Evolutionary conservation across 2,113 vertebrate species (phyloP).

Genomic region (Lanius ludovicianus): DNA sequence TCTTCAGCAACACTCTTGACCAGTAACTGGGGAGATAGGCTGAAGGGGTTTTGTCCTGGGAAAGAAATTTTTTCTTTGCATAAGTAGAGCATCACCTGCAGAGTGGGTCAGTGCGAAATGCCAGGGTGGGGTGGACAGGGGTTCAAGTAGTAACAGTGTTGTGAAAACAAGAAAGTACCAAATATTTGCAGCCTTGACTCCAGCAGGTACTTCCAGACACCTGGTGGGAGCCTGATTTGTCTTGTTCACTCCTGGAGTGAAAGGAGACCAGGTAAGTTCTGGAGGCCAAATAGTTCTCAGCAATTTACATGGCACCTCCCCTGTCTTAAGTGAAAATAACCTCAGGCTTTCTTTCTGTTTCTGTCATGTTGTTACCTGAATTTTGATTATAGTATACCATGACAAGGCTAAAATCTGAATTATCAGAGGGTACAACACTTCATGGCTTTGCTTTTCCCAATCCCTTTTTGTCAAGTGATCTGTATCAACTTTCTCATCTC

Average conservation of each 20-base stretch:
- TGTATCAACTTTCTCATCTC: background rate
- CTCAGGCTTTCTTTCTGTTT: slow-evolving; percentile 10
- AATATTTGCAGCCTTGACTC: background rate
- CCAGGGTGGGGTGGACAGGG: background rate
- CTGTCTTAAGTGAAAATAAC: slow-evolving; percentile 16
- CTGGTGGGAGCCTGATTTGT: background rate
- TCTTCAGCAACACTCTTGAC: background rate
- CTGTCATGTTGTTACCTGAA: background rate
- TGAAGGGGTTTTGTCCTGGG: background rate
- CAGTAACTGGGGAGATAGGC: background rate
- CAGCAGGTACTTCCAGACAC: background rate
- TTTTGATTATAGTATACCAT: background rate
- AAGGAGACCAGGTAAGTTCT: background rate
- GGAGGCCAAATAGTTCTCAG: slow-evolving; percentile 31
- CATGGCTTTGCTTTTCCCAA: background rate
- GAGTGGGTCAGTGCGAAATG: background rate
- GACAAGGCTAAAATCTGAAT: background rate
- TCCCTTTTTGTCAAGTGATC: background rate
- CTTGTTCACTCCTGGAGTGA: background rate
- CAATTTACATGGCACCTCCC: slow-evolving; percentile 12
- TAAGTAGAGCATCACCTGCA: background rate
- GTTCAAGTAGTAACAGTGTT: background rate
- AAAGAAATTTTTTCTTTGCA: background rate
- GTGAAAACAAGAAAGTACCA: background rate
- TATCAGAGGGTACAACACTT: background rate